Evolutionary conservation across 2,113 vertebrate genomes (phyloP).

Genomic region (Puntigrus tetrazona): DNA sequence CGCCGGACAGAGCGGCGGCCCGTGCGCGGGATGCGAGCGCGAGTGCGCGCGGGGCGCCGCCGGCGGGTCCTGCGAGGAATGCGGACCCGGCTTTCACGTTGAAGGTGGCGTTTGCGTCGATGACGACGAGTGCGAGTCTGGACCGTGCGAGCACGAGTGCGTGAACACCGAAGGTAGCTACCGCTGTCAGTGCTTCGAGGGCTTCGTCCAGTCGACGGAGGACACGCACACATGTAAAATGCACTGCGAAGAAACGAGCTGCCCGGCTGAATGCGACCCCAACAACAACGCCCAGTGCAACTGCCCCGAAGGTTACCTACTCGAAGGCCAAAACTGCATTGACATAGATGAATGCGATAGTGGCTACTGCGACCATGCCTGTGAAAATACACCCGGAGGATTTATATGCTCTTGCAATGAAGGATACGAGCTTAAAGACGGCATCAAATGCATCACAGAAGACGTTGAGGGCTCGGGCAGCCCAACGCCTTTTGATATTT

Average conservation of each 20-base stretch:
- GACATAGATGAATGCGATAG: constrained; percentile 67
- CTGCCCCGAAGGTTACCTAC: constrained; percentile 64
- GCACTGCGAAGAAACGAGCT: constrained; percentile 60
- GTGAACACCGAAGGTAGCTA: constrained; percentile 55
- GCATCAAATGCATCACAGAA: constrained; percentile 37
- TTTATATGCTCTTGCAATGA: constrained; percentile 60
- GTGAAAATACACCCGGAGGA: constrained; percentile 66
- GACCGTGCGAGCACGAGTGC: constrained; percentile 72
- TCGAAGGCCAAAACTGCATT: constrained; percentile 55
- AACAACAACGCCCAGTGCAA: constrained; percentile 61
- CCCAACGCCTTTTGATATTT: not conserved
- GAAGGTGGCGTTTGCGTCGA: constrained; percentile 59
- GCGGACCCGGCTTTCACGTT: constrained; percentile 58
- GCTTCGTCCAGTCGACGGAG: constrained; percentile 33
- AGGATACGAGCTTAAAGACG: constrained; percentile 50
- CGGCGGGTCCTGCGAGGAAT: constrained; percentile 56
- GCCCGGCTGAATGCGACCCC: constrained; percentile 67
- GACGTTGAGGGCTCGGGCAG: constrained; percentile 8
- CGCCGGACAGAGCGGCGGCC: not conserved
- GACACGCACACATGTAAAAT: constrained; percentile 53
- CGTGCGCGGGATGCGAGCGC: constrained; percentile 41
- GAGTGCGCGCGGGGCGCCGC: constrained; percentile 4
- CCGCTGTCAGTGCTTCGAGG: constrained; percentile 60
- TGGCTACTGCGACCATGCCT: constrained; percentile 38
- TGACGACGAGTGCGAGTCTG: constrained; percentile 63